A percentile compares a stretch with the other conserved stretches of the same genome.
phyloP scores from a whole-genome alignment of 64 coral and sea anemone genomes.

The Pachyseris speciosa region DNA sequence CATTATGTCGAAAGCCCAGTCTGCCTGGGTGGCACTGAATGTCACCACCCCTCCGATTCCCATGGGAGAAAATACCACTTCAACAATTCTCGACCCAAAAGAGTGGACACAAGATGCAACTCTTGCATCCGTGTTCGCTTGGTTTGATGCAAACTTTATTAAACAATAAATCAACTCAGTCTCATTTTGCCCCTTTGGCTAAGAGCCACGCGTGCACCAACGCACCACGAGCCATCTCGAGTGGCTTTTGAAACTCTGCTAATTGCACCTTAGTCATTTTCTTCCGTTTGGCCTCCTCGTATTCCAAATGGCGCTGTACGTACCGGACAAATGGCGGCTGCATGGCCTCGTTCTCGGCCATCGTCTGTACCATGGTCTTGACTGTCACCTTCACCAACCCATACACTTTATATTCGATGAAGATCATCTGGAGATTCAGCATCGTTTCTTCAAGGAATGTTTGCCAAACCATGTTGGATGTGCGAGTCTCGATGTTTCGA shows the following conservation, averaged over 20 bases:
- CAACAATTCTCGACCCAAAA: neutral
- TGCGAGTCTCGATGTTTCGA: neutral
- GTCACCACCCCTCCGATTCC: neutral
- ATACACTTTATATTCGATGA: neutral
- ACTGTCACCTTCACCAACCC: too few relatives aligned
- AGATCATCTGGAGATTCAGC: neutral
- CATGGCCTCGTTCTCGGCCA: neutral
- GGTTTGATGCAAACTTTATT: neutral
- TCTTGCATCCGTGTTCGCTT: neutral
- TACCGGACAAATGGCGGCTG: neutral
- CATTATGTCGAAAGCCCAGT: neutral
- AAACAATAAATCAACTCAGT: neutral
- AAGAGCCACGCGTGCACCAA: neutral
- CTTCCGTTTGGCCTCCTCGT: neutral
- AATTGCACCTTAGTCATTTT: neutral
- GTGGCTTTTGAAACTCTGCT: neutral
- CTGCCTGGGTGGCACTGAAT: neutral
- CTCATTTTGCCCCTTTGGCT: too few relatives aligned
- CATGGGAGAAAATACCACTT: neutral
- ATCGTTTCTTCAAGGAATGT: neutral
- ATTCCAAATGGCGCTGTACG: neutral
- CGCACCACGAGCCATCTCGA: neutral
- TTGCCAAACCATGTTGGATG: neutral
- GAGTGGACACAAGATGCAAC: neutral
- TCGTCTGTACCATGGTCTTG: neutral